Conservation (phyloP, 2,797 vertebrate species). For the Crocidura indochinensis region DNA sequence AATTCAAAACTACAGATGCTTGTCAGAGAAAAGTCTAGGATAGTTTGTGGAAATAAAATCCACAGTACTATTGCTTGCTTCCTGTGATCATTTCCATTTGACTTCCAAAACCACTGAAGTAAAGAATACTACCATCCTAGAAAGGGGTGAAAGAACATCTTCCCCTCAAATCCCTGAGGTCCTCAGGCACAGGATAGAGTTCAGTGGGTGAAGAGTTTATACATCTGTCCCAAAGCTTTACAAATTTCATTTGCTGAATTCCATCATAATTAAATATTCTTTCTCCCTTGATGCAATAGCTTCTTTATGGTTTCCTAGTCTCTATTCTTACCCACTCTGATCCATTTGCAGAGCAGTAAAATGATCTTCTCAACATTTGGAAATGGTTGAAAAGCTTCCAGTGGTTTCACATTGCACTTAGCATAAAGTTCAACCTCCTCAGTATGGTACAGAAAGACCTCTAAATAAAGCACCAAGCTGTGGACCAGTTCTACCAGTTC, state of each 20-base stretch:
- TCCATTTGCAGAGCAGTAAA: neutral
- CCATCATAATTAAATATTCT: conserved; percentile 35
- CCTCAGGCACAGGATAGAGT: neutral
- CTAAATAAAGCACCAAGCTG: neutral
- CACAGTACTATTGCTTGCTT: neutral
- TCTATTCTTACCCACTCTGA: neutral
- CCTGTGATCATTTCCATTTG: neutral
- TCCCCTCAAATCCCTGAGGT: neutral
- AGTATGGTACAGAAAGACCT: neutral
- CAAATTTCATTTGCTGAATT: neutral
- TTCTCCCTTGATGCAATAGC: neutral
- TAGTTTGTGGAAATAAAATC: neutral
- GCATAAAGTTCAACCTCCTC: conserved; percentile 8
- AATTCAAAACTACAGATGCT: neutral
- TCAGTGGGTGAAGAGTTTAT: neutral
- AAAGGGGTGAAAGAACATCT: neutral
- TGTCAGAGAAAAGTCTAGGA: neutral
- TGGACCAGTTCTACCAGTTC: neutral
- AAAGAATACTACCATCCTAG: neutral
- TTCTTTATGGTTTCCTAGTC: neutral
- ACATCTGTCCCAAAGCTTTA: neutral
- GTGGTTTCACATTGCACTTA: neutral
- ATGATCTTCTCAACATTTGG: neutral
- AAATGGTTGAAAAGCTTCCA: conserved; percentile 40
- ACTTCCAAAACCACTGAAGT: neutral